These are phyloP conservation scores for Epinephelus lanceolatus DNA, from an alignment of 2,113 vertebrate species.

Conservation along the genomic window DNA sequence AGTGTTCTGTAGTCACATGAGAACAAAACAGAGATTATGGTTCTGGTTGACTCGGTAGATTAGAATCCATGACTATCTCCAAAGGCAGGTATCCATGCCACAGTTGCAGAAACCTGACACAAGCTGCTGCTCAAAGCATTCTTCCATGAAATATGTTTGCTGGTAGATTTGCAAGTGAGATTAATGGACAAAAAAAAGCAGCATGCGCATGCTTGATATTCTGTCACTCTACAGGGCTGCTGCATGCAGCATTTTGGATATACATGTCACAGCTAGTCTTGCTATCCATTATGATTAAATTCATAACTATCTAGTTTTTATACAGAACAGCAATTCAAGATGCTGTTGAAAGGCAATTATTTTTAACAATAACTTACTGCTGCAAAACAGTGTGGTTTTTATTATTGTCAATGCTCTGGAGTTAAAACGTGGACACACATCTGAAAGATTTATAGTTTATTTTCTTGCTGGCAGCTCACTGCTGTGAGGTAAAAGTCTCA, in stretches of 20 bases:
- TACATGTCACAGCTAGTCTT: not conserved
- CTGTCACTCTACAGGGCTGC: not conserved
- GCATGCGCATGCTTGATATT: slow-evolving; percentile 2
- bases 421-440: not conserved
- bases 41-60: slow-evolving; percentile 24
- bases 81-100: slow-evolving; percentile 3
- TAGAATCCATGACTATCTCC: slow-evolving; percentile 22
- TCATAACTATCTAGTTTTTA: not conserved
- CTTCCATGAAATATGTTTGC: slow-evolving; percentile 49
- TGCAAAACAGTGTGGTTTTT: not conserved
- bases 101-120: slow-evolving; percentile 9
- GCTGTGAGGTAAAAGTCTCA: slow-evolving; percentile 1
- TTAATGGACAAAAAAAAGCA: slow-evolving; percentile 1
- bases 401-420: not conserved
- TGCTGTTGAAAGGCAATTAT: not conserved
- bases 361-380: not conserved
- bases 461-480: not conserved
- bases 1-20: not conserved
- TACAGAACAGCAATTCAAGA: not conserved
- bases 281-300: not conserved
- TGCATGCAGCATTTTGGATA: not conserved
- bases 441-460: not conserved
- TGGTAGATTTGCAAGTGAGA: slow-evolving; percentile 31
- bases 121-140: slow-evolving; percentile 28
- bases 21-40: slow-evolving; percentile 6